Percentiles rank a stretch among this genome's conserved stretches.
These are phyloP conservation scores for Agrypnia vestita DNA, from an alignment of 1,140 invertebrate species.

Conservation along the genomic window DNA sequence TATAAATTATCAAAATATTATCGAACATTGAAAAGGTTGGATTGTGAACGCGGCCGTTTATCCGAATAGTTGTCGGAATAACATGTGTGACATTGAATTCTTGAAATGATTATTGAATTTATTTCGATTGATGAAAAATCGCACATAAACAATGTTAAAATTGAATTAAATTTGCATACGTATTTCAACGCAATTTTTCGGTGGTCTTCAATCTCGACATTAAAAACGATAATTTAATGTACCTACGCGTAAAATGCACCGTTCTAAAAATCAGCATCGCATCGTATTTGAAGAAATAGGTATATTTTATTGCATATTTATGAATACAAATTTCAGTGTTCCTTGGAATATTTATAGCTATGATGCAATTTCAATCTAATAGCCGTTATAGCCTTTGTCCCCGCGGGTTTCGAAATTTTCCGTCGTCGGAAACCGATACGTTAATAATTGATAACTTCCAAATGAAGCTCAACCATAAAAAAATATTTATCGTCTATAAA, in stretches of 20 bases:
- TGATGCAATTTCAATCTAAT: slow-evolving; percentile 1
- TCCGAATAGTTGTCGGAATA: slow-evolving; percentile 2
- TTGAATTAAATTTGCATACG: too few relatives aligned
- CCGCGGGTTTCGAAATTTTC: background rate
- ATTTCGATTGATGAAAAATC: background rate
- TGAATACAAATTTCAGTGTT: background rate
- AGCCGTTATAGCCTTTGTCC: background rate
- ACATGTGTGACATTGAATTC: slow-evolving; percentile 13
- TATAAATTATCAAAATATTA: slow-evolving; percentile 12
- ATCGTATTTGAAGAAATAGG: background rate
- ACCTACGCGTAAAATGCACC: too few relatives aligned
- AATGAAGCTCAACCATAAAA: background rate
- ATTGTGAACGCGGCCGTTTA: background rate
- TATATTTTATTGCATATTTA: slow-evolving; percentile 18
- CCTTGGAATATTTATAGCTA: background rate
- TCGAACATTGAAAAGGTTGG: slow-evolving; percentile 6
- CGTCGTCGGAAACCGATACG: slow-evolving; percentile 8
- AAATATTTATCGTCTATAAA: background rate
- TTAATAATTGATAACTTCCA: background rate
- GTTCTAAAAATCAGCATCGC: background rate
- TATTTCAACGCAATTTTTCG: too few relatives aligned
- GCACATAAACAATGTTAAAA: background rate
- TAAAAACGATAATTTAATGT: too few relatives aligned
- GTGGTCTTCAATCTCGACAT: too few relatives aligned
- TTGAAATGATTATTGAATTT: background rate